A percentile compares a stretch with the other conserved stretches of the same genome.
Evolutionary conservation across 2,888 invertebrate genomes (phyloP).

Genomic region (Drosophila borealis): DNA sequence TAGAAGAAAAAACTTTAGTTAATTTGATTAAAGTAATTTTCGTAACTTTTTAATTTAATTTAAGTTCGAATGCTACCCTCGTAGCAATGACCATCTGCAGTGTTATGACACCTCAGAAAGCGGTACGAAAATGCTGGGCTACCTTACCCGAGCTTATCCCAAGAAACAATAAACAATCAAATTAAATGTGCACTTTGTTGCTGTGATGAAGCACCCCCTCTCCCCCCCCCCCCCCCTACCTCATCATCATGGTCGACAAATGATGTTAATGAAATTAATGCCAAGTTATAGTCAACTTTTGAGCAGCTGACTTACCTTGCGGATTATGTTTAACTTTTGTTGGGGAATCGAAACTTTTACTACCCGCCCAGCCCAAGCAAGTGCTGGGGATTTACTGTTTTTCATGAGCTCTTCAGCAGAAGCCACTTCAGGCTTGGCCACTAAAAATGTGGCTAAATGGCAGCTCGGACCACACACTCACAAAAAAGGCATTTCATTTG

Average conservation of each 20-base stretch:
- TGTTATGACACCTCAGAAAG: constrained; percentile 43
- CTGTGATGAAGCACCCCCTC: constrained; percentile 1
- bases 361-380: background rate
- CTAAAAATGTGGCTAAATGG: constrained; percentile 28
- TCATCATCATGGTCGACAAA: constrained; percentile 10
- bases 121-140: constrained; percentile 8
- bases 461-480: constrained; percentile 6
- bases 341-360: constrained; percentile 53
- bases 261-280: constrained; percentile 70
- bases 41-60: constrained; percentile 51
- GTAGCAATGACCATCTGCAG: constrained; percentile 19
- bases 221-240: background rate
- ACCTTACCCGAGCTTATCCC: constrained; percentile 8
- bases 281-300: constrained; percentile 61
- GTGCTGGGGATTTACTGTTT: background rate
- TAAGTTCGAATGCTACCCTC: constrained; percentile 9
- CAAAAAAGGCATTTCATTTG: constrained; percentile 26
- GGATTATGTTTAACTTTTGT: constrained; percentile 60
- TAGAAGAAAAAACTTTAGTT: constrained; percentile 3
- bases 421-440: constrained; percentile 23
- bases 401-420: constrained; percentile 23
- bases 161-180: constrained; percentile 59
- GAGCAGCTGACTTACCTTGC: constrained; percentile 49
- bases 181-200: constrained; percentile 56
- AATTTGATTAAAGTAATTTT: constrained; percentile 33